phyloP scores from a whole-genome alignment of 2,888 invertebrate genomes.

The Euzophera pinguis region DNA sequence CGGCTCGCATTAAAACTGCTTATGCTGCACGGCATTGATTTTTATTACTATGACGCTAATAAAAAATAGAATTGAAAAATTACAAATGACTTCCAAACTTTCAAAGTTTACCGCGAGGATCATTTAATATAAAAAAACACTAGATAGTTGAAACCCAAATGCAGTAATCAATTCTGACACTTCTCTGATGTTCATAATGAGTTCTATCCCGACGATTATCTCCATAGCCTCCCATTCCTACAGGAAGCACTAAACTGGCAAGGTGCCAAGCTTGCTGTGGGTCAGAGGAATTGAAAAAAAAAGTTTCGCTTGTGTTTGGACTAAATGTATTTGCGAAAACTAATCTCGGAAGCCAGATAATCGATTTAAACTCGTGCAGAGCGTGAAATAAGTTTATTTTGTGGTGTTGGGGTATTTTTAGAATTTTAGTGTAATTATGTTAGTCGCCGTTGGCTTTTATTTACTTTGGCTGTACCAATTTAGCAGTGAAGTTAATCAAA shows the following conservation, averaged over 20 bases:
- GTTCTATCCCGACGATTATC: neutral
- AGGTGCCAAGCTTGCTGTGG: neutral
- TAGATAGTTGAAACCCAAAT: neutral
- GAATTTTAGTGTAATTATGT: neutral
- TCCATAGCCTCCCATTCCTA: neutral
- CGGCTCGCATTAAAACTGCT: too few relatives aligned
- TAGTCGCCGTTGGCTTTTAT: neutral
- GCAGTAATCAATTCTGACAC: neutral
- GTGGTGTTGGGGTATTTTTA: neutral
- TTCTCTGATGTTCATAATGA: conserved; percentile 2
- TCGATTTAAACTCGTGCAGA: conserved; percentile 10
- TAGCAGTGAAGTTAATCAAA: too few relatives aligned
- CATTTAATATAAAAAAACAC: too few relatives aligned
- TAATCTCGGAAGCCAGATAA: conserved; percentile 9
- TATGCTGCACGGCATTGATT: too few relatives aligned
- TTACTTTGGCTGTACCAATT: neutral
- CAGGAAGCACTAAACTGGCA: conserved; percentile 3
- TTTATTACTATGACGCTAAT: too few relatives aligned
- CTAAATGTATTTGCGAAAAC: conserved; percentile 12
- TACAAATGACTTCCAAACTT: too few relatives aligned
- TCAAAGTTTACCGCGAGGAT: too few relatives aligned
- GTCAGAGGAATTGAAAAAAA: conserved; percentile 2
- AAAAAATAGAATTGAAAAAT: too few relatives aligned
- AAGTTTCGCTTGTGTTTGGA: conserved; percentile 1
- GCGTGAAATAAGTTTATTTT: neutral